These are phyloP conservation scores for Drosophila meridionalis DNA, from an alignment of 2,888 invertebrate genomes.

Conservation along the genomic window DNA sequence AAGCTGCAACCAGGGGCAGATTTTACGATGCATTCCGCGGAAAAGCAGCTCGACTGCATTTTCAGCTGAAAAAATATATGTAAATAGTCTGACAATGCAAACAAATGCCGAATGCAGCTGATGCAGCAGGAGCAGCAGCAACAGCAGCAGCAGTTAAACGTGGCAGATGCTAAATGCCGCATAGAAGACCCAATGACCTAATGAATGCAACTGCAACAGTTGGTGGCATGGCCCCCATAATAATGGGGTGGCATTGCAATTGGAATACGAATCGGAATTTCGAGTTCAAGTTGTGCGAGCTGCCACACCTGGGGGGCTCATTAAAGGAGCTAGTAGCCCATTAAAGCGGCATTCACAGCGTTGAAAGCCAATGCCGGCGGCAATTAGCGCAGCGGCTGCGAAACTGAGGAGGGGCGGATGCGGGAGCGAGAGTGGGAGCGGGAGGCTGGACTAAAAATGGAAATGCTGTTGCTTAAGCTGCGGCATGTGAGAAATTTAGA, in stretches of 20 bases:
- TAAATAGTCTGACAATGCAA: conserved; percentile 37
- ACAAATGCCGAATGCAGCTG: conserved; percentile 14
- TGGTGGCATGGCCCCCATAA: conserved; percentile 27
- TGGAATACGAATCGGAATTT: neutral
- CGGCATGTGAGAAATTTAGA: conserved; percentile 34
- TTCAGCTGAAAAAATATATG: conserved; percentile 6
- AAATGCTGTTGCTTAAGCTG: conserved; percentile 55
- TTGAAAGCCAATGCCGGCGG: conserved; percentile 63
- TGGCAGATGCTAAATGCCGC: neutral
- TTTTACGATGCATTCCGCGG: conserved; percentile 9
- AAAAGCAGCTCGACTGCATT: conserved; percentile 6
- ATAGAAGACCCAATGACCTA: conserved; percentile 65
- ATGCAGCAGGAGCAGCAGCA: conserved; percentile 3
- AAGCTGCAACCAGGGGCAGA: conserved; percentile 1
- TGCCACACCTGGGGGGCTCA: conserved; percentile 44
- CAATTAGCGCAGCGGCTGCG: conserved; percentile 53
- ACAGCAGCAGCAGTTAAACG: neutral
- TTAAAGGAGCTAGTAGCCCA: conserved; percentile 60
- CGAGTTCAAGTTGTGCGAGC: conserved; percentile 17
- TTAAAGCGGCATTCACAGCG: conserved; percentile 70
- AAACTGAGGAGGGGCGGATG: neutral
- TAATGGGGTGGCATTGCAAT: conserved; percentile 25
- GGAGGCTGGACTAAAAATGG: conserved; percentile 50
- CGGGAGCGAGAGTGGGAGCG: conserved; percentile 1
- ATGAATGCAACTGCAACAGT: conserved; percentile 59